Percentiles rank a stretch among this genome's conserved stretches.
Evolutionary conservation across 1,140 invertebrate species (phyloP).

Genomic region (Drosophila lowei): DNA sequence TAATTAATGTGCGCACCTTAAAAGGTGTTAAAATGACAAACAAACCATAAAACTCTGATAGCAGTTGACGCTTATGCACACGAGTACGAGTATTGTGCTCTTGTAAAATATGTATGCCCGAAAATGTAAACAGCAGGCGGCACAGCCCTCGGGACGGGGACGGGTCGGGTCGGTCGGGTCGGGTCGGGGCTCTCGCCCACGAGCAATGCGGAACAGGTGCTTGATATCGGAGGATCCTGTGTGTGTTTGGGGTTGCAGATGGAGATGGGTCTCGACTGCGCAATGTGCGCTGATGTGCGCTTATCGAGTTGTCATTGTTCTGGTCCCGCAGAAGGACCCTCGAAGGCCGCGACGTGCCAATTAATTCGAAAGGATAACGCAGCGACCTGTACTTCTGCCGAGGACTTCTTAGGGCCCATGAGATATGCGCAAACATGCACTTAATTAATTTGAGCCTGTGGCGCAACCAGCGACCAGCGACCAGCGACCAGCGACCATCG

Average conservation of each 20-base stretch:
- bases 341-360: conserved; percentile 44
- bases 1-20: conserved; percentile 69
- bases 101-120: conserved; percentile 34
- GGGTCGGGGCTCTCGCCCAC: conserved; percentile 59
- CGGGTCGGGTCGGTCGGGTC: too few relatives aligned
- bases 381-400: neutral
- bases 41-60: conserved; percentile 81
- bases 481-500: neutral
- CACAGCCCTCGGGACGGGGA: conserved; percentile 38
- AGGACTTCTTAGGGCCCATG: conserved; percentile 2
- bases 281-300: conserved; percentile 72
- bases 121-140: conserved; percentile 47
- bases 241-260: neutral
- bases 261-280: conserved; percentile 10
- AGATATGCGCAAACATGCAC: conserved; percentile 73
- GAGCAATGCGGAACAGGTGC: conserved; percentile 66
- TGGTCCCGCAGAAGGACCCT: conserved; percentile 42
- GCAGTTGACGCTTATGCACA: conserved; percentile 34
- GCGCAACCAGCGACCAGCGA: conserved; percentile 34
- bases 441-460: conserved; percentile 74
- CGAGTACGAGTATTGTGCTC: neutral
- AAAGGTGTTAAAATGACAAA: conserved; percentile 82
- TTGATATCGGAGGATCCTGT: conserved; percentile 37
- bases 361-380: conserved; percentile 60
- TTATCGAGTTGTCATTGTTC: conserved; percentile 80